Base-by-base conservation (phyloP, 2,797 vertebrate species). In the Hipposideros larvatus region DNA sequence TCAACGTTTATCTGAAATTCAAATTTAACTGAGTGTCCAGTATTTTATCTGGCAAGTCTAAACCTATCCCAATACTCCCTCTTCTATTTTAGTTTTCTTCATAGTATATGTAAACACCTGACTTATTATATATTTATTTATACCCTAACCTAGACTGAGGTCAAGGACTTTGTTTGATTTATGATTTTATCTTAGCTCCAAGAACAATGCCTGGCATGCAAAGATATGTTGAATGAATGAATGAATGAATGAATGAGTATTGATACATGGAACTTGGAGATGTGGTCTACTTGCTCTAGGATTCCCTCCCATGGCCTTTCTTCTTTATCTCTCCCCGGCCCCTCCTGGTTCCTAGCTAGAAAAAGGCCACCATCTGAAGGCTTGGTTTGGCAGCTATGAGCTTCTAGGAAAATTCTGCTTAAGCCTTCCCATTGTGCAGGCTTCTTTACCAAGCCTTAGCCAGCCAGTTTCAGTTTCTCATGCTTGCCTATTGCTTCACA, bases 351-450 rank as follows among this genome's bases (percentile, higher is more conserved):
- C 2, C 31, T 59, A 31, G 15, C 26, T 65, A 91, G 43, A 57
- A 89, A 74, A 95, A 1, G 22, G 15, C 13, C 57, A 77, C 16
- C 41, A 24, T 85, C 61, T 41, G 57, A 95, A 74, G 37, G 14
- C 48, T 34, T 92, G 46, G 28, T 66, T 93, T 86, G 74, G 37
- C 79, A 71, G 51, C 21, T 85, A 2, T 5, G 13, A 57, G 71
- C 5, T 65, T 95, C 75, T 85, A 68, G 48, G 66, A 94, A 95
- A 92, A 86, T 71, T 90, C 66, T 95, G 11, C 53, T 79, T 85
- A 83, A 87, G 41, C 10, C 14, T 82, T 11, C 31, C 14, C 18
- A 80, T 70, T 78, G 65, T 74, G 7, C 13, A 61, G 65, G 15
- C 43, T 95, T 63, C 31, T 96, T 80, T 34, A 55, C 18, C 55